Evolutionary conservation across 2,113 vertebrate species (phyloP).

Genomic region (Eleginops maclovinus): DNA sequence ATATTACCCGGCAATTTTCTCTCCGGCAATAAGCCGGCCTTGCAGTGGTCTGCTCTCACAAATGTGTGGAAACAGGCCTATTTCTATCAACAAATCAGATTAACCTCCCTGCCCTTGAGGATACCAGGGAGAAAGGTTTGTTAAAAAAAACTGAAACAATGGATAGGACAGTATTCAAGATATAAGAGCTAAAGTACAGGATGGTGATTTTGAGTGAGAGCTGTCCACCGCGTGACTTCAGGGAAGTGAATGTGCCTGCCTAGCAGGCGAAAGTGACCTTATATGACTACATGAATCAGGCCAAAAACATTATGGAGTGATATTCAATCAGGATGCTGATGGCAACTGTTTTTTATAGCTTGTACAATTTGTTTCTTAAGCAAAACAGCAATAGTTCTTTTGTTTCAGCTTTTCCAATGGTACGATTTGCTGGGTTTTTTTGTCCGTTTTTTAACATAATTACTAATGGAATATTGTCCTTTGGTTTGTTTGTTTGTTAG

Average conservation of each 20-base stretch:
- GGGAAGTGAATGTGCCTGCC: neutral
- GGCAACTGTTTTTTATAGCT: no score
- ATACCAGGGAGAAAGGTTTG: constrained; percentile 10
- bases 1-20: constrained; percentile 53
- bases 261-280: neutral
- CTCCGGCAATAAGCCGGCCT: constrained; percentile 44
- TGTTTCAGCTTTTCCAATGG: neutral
- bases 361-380: neutral
- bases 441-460: neutral
- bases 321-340: neutral
- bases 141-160: constrained; percentile 28
- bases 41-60: constrained; percentile 21
- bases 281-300: neutral
- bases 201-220: neutral
- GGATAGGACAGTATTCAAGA: neutral
- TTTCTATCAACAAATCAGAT: constrained; percentile 48
- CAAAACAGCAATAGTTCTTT: neutral
- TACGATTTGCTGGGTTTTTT: neutral
- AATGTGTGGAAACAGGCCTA: constrained; percentile 33
- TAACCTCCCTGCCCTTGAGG: constrained; percentile 15
- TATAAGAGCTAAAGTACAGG: neutral
- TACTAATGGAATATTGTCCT: neutral
- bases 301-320: neutral
- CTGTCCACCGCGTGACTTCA: neutral
- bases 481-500: neutral